A percentile compares a stretch with the other conserved stretches of the same genome.
These are phyloP conservation scores for Tauraco erythrolophus DNA, from an alignment of 2,113 vertebrate species.

Conservation along the genomic window DNA sequence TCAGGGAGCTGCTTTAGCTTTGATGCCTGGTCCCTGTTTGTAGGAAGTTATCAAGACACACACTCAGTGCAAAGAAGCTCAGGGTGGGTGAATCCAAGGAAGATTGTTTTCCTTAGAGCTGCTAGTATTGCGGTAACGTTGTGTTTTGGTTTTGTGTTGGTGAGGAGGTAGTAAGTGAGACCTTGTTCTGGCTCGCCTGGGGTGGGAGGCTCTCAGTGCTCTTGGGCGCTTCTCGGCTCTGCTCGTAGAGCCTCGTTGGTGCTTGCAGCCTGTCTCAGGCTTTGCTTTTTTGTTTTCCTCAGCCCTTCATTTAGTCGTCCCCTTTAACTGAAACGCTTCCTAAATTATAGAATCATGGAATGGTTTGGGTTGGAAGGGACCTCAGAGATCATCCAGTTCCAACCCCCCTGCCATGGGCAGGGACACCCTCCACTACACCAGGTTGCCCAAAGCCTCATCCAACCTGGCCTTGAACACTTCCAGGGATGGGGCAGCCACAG, in stretches of 20 bases:
- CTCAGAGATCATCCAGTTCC: no score
- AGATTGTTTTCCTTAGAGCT: neutral
- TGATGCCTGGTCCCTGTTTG: neutral
- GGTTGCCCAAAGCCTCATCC: no score
- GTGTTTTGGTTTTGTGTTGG: neutral
- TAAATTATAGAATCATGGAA: no score
- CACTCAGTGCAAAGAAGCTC: neutral
- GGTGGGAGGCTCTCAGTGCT: neutral
- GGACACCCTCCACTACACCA: no score
- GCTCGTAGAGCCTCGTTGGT: fast-evolving
- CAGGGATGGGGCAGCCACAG: no score
- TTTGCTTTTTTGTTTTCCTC: neutral
- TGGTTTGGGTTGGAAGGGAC: no score
- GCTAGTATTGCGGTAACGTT: fast-evolving
- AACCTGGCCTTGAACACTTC: no score
- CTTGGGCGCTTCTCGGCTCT: neutral
- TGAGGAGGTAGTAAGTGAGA: neutral
- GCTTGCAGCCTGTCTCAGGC: neutral
- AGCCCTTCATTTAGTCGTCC: neutral
- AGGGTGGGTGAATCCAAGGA: neutral
- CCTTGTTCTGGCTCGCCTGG: neutral
- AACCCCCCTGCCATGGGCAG: no score
- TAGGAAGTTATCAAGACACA: neutral
- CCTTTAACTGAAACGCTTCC: neutral
- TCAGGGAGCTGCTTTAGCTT: neutral